Percentiles rank a stretch among this genome's conserved stretches.
Evolutionary conservation across 2,113 vertebrate genomes (phyloP).

Genomic region (Oophaga pumilio): DNA sequence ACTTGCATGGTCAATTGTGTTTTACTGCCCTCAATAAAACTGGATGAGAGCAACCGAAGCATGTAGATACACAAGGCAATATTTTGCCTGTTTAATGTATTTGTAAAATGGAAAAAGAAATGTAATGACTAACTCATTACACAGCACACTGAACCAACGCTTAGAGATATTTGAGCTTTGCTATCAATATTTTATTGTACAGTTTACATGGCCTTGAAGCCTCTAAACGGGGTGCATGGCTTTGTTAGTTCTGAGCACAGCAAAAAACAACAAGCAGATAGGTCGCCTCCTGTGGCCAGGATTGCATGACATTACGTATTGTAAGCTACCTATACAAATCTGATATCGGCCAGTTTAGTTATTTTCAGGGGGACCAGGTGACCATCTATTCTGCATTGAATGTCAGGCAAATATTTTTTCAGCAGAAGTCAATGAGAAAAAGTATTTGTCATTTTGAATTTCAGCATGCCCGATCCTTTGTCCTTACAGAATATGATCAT

Average conservation of each 20-base stretch:
- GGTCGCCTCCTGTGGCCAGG: no score
- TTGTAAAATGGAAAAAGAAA: background rate
- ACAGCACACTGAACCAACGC: background rate
- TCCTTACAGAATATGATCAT: no score
- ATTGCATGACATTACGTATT: no score
- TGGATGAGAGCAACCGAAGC: conserved; percentile 21
- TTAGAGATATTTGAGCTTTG: background rate
- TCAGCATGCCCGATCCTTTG: no score
- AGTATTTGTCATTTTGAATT: no score
- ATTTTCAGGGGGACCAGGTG: no score
- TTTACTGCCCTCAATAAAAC: conserved; percentile 34
- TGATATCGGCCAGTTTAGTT: no score
- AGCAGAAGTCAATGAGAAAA: no score
- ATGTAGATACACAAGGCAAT: background rate
- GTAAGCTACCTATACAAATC: no score
- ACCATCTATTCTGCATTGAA: no score
- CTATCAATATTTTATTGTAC: background rate
- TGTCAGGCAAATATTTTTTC: no score
- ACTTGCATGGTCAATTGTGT: conserved; percentile 29
- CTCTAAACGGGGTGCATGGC: background rate
- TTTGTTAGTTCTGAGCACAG: background rate
- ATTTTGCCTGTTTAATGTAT: conserved; percentile 15
- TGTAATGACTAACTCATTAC: background rate
- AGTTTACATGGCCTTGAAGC: background rate
- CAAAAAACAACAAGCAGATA: no score